Evolutionary conservation across 1,140 invertebrate genomes (phyloP).

Genomic region (Ceratina japonica): DNA sequence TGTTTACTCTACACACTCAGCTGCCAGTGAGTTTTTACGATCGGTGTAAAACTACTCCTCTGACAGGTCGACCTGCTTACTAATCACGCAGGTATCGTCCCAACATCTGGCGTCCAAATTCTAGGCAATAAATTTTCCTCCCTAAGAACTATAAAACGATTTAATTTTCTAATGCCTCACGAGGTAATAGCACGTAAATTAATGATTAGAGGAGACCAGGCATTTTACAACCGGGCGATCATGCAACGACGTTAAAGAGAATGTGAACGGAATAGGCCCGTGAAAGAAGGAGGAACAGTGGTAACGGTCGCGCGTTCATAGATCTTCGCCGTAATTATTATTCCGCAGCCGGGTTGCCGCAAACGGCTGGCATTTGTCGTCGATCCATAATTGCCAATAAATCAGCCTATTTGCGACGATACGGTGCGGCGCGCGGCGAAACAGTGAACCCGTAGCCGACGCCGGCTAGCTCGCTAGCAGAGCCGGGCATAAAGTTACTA

Average conservation of each 20-base stretch:
- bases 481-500: slow-evolving; percentile 43
- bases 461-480: slow-evolving; percentile 13
- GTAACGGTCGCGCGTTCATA: not conserved
- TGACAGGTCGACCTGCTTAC: no score
- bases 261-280: no score
- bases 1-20: no score
- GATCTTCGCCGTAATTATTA: slow-evolving; percentile 44
- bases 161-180: no score
- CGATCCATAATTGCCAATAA: slow-evolving; percentile 51
- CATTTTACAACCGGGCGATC: no score
- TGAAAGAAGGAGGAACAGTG: not conserved
- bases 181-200: no score
- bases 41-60: no score
- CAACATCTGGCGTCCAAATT: not conserved
- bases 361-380: slow-evolving; percentile 49
- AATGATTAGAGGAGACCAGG: no score
- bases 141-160: not conserved
- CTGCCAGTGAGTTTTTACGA: no score
- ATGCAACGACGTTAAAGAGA: no score
- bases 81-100: no score
- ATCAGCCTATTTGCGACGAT: slow-evolving; percentile 49
- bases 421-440: slow-evolving; percentile 16
- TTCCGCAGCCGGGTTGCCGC: slow-evolving; percentile 18
- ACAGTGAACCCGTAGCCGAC: slow-evolving; percentile 24
- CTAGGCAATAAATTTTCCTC: not conserved